A percentile compares a stretch with the other conserved stretches of the same genome.
Evolutionary conservation across 2,888 invertebrate species (phyloP).

Genomic region (Zygothrica quintamaculata): DNA sequence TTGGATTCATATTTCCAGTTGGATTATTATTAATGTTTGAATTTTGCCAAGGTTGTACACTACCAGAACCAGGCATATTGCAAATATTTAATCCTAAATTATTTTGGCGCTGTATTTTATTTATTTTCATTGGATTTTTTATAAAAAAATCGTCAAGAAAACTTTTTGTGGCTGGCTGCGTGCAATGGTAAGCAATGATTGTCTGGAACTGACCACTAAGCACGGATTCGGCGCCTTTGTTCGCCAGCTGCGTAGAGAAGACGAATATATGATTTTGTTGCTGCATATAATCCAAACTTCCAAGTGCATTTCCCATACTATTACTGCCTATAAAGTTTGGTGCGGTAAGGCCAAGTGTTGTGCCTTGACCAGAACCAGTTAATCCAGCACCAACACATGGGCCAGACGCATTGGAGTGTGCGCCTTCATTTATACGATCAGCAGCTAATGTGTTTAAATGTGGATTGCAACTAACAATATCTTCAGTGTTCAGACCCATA

Average conservation of each 20-base stretch:
- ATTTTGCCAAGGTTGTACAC: constrained; percentile 25
- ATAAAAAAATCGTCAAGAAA: constrained; percentile 91
- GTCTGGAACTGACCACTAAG: constrained; percentile 94
- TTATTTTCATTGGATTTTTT: constrained; percentile 96
- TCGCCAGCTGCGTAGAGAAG: constrained; percentile 96
- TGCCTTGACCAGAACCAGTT: constrained; percentile 9
- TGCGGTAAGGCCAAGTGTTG: constrained; percentile 25
- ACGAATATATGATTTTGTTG: constrained; percentile 99
- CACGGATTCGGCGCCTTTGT: constrained; percentile 97
- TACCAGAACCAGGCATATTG: constrained; percentile 39
- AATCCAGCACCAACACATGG: constrained; percentile 5
- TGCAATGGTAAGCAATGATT: constrained; percentile 97
- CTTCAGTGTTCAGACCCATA: constrained; percentile 49
- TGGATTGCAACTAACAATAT: constrained; percentile 39
- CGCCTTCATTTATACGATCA: constrained; percentile 48
- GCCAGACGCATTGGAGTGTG: background rate
- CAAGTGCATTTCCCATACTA: constrained; percentile 25
- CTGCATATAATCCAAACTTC: constrained; percentile 89
- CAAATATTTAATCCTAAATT: constrained; percentile 59
- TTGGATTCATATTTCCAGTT: constrained; percentile 19
- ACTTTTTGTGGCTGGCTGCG: constrained; percentile 97
- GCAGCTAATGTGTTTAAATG: constrained; percentile 46
- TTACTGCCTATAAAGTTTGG: constrained; percentile 37
- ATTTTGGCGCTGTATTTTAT: constrained; percentile 93
- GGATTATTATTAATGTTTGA: constrained; percentile 20